Evolutionary conservation across 2,797 vertebrate genomes (phyloP), one percentile per base, ranked within the genome.

Genomic region (Sebastes ruberrimus): DNA sequence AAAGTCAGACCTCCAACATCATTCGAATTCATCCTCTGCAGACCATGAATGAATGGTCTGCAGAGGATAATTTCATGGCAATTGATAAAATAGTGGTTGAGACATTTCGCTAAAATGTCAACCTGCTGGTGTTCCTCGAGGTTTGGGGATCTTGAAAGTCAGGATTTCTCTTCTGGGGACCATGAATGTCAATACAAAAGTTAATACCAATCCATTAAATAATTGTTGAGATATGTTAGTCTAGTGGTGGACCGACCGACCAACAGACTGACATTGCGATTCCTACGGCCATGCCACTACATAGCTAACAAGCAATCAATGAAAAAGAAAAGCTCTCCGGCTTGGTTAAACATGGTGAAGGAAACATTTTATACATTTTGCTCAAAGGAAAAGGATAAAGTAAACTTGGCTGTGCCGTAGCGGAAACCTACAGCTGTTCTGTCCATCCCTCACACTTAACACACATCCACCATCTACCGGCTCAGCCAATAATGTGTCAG

Each of bases 381-480:
- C 70, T 85, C 67, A 20, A 62, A 64, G 53, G 38, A 63, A 84
- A 87, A 80, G 72, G 72, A 87, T 38, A 83, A 74, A 82, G 83
- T 86, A 87, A 89, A 93, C 70, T 90, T 80, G 57, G 82, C 81
- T n/a, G 32, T 64, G 66, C 55, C 10, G 13, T 64, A 53, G 53
- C 70, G 25, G 86, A 93, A 89, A 87, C 71, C 65, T 46, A 80
- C 85, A 93, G 88, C 84, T 93, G 90, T 80, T 91, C 80, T 23
- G 63, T 87, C 82, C 61, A 78, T 91, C 80, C 68, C 77, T 83
- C 49, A 73, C 72, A 62, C 67, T 88, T 64, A 78, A 81, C 76
- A 73, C 76, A 72, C 68, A 79, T 89, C 85, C 33, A 65, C 80
- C 84, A 88, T 88, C 83, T 76, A 82, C 84, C 35, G 10, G 61